A percentile compares a stretch with the other conserved stretches of the same genome.
Evolutionary conservation across 2,797 vertebrate species (phyloP).

Genomic region (Heterohyrax brucei): DNA sequence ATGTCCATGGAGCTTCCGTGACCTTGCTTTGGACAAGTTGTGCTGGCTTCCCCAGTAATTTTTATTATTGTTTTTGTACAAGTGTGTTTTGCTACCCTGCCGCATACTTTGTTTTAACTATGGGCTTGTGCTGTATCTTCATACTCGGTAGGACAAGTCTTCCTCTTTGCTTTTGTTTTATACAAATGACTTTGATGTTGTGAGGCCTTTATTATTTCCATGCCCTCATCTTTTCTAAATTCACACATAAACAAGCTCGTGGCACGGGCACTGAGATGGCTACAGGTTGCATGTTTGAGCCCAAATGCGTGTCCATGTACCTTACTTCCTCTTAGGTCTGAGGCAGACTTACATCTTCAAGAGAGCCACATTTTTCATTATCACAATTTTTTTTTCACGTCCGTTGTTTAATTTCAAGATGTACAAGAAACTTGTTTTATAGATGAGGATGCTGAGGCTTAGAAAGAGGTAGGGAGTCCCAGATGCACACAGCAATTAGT

Average conservation of each 20-base stretch:
- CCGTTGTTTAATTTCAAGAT: neutral
- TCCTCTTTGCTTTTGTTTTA: slow-evolving; percentile 26
- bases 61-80: too few species aligned
- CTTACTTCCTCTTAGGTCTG: neutral
- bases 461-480: neutral
- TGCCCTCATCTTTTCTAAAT: neutral
- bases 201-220: slow-evolving; percentile 36
- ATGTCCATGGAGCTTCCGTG: too few species aligned
- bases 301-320: neutral
- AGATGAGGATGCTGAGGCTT: neutral
- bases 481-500: neutral
- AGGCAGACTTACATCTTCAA: neutral
- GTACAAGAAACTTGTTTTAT: neutral
- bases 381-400: neutral
- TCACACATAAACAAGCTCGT: neutral
- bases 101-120: neutral
- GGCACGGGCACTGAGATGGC: neutral
- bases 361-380: neutral
- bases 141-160: neutral
- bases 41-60: too few species aligned
- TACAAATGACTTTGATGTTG: slow-evolving; percentile 12
- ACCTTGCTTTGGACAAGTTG: too few species aligned
- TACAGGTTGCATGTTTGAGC: neutral
- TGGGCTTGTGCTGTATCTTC: slow-evolving; percentile 29
- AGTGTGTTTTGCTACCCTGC: neutral